phyloP scores from a whole-genome alignment of 2,888 invertebrate species.

The Graphium colonna region DNA sequence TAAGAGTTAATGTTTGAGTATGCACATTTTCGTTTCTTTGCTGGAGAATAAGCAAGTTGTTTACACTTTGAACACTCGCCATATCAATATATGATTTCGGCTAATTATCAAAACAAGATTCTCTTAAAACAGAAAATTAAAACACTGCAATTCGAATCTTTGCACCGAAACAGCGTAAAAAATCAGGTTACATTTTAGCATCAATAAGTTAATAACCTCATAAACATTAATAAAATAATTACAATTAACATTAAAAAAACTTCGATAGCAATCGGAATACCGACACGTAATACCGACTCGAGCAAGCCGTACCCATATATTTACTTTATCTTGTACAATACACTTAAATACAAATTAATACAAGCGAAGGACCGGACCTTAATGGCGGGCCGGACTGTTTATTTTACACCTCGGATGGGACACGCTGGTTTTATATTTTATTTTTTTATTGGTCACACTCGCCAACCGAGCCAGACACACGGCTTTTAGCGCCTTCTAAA shows the following conservation, averaged over 20 bases:
- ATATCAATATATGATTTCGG: neutral
- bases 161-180: neutral
- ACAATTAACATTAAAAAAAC: constrained; percentile 25
- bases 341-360: constrained; percentile 81
- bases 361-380: constrained; percentile 70
- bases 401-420: constrained; percentile 76
- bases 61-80: too few relatives aligned
- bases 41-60: neutral
- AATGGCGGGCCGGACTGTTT: constrained; percentile 73
- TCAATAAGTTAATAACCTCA: constrained; percentile 1
- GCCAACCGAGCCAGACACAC: constrained; percentile 32
- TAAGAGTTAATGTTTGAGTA: neutral
- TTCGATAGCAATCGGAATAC: constrained; percentile 25
- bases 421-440: constrained; percentile 57
- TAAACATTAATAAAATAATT: constrained; percentile 23
- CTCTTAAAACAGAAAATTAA: neutral
- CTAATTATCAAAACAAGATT: neutral
- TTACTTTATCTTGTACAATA: constrained; percentile 79
- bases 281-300: constrained; percentile 51
- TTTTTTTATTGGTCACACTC: constrained; percentile 50
- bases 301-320: constrained; percentile 64
- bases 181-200: neutral
- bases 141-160: neutral
- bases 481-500: constrained; percentile 67
- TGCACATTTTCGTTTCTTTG: too few relatives aligned